Percentiles rank a stretch among this genome's conserved stretches.
phyloP scores from a whole-genome alignment of 2,113 vertebrate species.

The Apteryx mantelli region DNA sequence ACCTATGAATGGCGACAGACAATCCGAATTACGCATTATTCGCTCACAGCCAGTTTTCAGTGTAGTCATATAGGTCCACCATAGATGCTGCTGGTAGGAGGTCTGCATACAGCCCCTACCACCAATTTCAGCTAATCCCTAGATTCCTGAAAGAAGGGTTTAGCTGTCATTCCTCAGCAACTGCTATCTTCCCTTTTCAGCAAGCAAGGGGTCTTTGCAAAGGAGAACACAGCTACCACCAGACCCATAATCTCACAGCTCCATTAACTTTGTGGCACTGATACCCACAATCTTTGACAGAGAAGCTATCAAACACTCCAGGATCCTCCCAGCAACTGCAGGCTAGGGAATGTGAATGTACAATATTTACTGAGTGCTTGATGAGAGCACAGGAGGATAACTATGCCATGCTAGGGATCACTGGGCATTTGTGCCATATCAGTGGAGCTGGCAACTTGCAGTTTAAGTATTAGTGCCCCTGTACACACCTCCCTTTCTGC shows the following conservation, averaged over 20 bases:
- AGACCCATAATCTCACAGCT: neutral
- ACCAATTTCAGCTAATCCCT: neutral
- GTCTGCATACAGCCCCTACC: neutral
- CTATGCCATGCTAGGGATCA: neutral
- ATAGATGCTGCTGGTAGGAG: neutral
- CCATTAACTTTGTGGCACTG: neutral
- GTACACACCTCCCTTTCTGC: neutral
- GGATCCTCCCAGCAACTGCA: neutral
- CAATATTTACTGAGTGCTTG: neutral
- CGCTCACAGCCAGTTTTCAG: neutral
- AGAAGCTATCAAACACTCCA: neutral
- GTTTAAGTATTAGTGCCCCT: neutral
- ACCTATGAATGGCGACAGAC: neutral
- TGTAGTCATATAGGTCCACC: neutral
- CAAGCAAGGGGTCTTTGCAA: neutral
- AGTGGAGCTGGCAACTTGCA: constrained; percentile 13
- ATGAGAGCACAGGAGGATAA: neutral
- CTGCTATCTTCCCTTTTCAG: neutral
- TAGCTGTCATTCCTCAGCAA: neutral
- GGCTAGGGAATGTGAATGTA: neutral
- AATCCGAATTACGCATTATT: neutral
- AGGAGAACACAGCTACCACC: neutral
- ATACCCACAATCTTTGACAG: neutral
- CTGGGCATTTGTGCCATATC: neutral
- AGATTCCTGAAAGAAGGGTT: neutral